Conservation (phyloP, 2,888 invertebrate species). For the Argyresthia goedartella region DNA sequence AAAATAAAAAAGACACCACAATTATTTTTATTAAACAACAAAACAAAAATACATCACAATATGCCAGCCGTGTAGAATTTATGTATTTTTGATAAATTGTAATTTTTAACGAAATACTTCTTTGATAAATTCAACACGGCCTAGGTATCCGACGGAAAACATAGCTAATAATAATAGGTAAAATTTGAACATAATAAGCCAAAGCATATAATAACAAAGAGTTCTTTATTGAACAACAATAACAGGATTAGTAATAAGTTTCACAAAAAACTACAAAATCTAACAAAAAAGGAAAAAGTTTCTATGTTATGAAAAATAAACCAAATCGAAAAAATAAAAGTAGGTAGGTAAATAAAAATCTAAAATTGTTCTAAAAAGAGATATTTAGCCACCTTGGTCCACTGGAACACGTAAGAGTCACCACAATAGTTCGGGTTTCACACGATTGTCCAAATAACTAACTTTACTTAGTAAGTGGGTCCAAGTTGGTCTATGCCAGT, state of each 20-base stretch:
- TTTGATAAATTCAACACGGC: background rate
- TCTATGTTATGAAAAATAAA: no score
- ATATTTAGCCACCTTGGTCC: conserved; percentile 54
- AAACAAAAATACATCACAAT: background rate
- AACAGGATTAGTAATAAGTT: no score
- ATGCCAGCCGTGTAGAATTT: background rate
- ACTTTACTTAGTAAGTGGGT: conserved; percentile 23
- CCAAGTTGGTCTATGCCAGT: conserved; percentile 31
- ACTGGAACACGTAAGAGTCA: conserved; percentile 12
- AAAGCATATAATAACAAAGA: conserved; percentile 11
- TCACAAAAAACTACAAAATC: conserved; percentile 3
- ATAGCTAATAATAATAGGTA: conserved; percentile 5
- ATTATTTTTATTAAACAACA: background rate
- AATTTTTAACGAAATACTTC: no score
- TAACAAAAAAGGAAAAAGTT: background rate
- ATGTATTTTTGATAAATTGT: no score
- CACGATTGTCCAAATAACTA: conserved; percentile 31
- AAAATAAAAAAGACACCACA: conserved; percentile 6
- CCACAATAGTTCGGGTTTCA: conserved; percentile 35
- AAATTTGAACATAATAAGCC: background rate
- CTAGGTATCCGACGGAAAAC: conserved; percentile 7
- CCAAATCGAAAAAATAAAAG: no score
- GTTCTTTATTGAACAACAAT: background rate
- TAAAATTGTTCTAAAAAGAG: conserved; percentile 14
- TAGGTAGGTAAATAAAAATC: background rate